Conservation (phyloP, 2,797 vertebrate species). For the Malacoraja senta region DNA sequence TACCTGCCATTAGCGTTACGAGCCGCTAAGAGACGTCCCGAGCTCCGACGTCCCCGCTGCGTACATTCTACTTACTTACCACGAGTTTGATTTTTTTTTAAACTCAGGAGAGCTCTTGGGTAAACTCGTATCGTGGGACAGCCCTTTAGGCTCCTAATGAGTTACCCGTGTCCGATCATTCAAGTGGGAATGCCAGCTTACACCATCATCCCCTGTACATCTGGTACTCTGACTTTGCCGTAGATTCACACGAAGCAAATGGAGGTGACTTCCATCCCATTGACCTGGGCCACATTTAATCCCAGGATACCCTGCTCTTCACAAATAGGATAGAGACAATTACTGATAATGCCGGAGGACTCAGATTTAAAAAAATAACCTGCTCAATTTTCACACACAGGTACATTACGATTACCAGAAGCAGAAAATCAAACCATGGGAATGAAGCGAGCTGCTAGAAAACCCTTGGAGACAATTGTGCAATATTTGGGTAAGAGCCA, state of each 20-base stretch:
- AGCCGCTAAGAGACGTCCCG: too few species aligned
- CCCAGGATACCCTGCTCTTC: not conserved
- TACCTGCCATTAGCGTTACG: too few species aligned
- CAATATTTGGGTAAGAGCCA: constrained; percentile 77
- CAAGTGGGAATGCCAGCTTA: not conserved
- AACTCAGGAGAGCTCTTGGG: too few species aligned
- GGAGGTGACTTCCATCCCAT: not conserved
- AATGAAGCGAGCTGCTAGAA: constrained; percentile 80
- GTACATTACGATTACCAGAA: constrained; percentile 82
- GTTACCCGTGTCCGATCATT: too few species aligned
- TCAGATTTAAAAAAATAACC: constrained; percentile 39
- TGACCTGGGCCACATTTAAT: not conserved
- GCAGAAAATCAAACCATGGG: constrained; percentile 71
- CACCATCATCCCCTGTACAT: too few species aligned
- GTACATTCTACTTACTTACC: too few species aligned
- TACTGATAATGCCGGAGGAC: not conserved
- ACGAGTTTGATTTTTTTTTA: too few species aligned
- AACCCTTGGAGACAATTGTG: constrained; percentile 91
- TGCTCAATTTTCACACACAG: constrained; percentile 54
- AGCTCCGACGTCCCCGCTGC: too few species aligned
- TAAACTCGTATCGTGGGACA: too few species aligned
- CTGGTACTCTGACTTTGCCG: not conserved
- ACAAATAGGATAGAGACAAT: not conserved
- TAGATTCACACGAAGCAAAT: not conserved
- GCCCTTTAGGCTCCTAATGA: too few species aligned